Percentiles rank a stretch among this genome's conserved stretches.
Conservation (phyloP, 1,140 invertebrate species). For the Drosophila parabipectinata region DNA sequence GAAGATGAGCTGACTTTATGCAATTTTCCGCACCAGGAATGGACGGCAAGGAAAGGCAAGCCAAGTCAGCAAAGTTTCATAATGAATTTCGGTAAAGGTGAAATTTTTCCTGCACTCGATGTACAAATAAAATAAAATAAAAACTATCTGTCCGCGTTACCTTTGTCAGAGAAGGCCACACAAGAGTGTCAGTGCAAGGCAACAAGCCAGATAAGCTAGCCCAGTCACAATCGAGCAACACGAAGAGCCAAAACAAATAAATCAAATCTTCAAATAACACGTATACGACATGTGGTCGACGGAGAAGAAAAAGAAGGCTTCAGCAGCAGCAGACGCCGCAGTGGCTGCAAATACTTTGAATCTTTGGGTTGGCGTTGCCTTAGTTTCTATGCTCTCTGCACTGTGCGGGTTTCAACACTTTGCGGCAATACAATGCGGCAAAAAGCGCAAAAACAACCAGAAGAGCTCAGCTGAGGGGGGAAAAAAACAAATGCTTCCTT, state of each 20-base stretch:
- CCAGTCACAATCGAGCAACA: slow-evolving; percentile 42
- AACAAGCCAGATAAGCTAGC: slow-evolving; percentile 28
- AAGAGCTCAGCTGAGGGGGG: slow-evolving; percentile 2
- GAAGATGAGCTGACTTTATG: slow-evolving; percentile 75
- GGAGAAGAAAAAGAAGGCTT: slow-evolving; percentile 20
- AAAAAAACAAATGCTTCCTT: slow-evolving; percentile 74
- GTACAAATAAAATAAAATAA: slow-evolving; percentile 40
- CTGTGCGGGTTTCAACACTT: slow-evolving; percentile 52
- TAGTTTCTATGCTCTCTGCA: slow-evolving; percentile 44
- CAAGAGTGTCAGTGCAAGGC: slow-evolving; percentile 53
- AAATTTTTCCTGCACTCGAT: slow-evolving; percentile 58
- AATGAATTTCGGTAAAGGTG: slow-evolving; percentile 68
- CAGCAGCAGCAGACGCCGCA: neutral
- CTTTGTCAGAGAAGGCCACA: slow-evolving; percentile 56
- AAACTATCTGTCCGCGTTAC: slow-evolving; percentile 43
- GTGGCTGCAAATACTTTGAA: slow-evolving; percentile 21
- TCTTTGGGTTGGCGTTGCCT: slow-evolving; percentile 35
- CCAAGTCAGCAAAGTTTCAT: slow-evolving; percentile 62
- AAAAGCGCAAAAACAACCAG: slow-evolving; percentile 16
- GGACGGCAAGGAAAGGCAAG: slow-evolving; percentile 38
- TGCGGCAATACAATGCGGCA: slow-evolving; percentile 60
- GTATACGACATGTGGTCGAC: slow-evolving; percentile 64
- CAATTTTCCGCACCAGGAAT: slow-evolving; percentile 67
- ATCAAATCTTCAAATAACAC: slow-evolving; percentile 74
- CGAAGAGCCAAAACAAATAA: slow-evolving; percentile 71